These are phyloP conservation scores for Potorous gilbertii DNA, from an alignment of 2,797 vertebrate species.

Conservation along the genomic window DNA sequence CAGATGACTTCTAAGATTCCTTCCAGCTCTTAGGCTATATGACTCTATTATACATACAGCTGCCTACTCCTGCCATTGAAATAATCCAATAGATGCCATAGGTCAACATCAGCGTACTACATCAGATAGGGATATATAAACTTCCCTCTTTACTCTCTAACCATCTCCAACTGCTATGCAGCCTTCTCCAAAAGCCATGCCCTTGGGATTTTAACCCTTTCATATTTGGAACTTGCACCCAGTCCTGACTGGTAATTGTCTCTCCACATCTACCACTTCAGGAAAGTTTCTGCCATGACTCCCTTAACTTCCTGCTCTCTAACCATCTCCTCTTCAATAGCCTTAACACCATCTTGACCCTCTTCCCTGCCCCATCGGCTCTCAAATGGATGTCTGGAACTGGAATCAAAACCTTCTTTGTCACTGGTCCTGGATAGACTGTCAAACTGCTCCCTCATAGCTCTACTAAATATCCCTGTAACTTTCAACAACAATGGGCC, in stretches of 20 bases:
- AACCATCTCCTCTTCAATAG: not conserved
- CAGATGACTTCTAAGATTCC: not conserved
- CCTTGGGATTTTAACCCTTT: not conserved
- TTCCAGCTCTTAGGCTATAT: not conserved
- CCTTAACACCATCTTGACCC: not conserved
- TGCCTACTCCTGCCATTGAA: not conserved
- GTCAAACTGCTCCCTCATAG: not conserved
- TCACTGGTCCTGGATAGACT: not conserved
- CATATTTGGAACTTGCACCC: not conserved
- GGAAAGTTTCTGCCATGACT: not conserved
- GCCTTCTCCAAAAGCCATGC: not conserved
- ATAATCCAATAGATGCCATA: not conserved
- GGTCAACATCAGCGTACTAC: not conserved
- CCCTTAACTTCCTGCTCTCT: not conserved
- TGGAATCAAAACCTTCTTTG: not conserved
- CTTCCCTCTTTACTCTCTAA: not conserved
- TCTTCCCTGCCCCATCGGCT: not conserved
- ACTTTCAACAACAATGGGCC: not conserved
- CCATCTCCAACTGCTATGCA: not conserved
- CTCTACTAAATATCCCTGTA: not conserved
- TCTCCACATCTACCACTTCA: not conserved
- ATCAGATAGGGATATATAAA: not conserved
- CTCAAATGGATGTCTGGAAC: not conserved
- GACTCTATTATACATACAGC: not conserved
- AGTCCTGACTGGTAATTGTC: not conserved